phyloP scores from a whole-genome alignment of 2,797 vertebrate genomes.

The Buphagus erythrorhynchus region DNA sequence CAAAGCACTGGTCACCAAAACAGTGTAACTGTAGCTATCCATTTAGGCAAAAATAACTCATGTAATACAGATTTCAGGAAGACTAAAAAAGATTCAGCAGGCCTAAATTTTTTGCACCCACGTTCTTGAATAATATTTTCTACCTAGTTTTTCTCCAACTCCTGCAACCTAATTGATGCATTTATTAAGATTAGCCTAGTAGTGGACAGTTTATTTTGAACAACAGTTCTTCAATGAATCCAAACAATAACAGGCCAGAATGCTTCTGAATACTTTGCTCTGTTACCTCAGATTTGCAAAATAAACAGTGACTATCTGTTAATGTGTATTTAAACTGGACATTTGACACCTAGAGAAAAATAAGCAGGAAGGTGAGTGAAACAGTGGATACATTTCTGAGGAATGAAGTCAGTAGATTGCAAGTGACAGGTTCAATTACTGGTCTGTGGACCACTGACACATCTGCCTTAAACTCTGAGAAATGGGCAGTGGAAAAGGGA shows the following conservation, averaged over 20 bases:
- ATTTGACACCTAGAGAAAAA: conserved; percentile 70
- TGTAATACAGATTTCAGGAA: neutral
- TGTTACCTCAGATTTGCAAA: conserved; percentile 9
- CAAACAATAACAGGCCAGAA: neutral
- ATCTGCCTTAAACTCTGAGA: conserved; percentile 81
- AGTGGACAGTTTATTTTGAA: conserved; percentile 2
- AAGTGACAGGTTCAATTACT: conserved; percentile 84
- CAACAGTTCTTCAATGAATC: neutral
- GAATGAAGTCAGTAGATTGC: conserved; percentile 82
- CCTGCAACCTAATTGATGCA: neutral
- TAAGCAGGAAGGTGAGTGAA: conserved; percentile 67
- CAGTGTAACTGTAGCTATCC: neutral
- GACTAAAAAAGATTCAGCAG: neutral
- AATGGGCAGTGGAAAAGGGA: conserved; percentile 79
- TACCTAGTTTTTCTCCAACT: neutral
- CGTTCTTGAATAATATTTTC: neutral
- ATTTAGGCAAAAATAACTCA: neutral
- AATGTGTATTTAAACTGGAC: conserved; percentile 57
- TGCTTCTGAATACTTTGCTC: neutral
- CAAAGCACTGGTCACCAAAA: neutral
- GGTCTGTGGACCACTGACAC: conserved; percentile 77
- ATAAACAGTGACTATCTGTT: conserved; percentile 62
- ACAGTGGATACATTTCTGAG: conserved; percentile 77
- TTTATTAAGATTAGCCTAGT: conserved; percentile 27
- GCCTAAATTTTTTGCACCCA: neutral